phyloP scores from a whole-genome alignment of 1,140 invertebrate species.

The Drosophila truncata region DNA sequence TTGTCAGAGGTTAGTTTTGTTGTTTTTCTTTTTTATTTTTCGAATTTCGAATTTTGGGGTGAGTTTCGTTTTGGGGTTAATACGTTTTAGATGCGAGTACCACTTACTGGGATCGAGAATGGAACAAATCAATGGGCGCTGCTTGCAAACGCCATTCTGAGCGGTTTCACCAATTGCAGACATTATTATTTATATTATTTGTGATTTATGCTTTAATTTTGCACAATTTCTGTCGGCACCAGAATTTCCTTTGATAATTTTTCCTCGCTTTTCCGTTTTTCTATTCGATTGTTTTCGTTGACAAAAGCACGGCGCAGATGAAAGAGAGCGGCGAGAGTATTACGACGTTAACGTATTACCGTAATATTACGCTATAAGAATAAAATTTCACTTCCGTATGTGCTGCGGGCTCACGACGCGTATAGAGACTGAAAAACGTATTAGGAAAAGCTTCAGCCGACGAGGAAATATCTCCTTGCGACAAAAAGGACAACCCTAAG shows the following conservation, averaged over 20 bases:
- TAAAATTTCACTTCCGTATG: conserved; percentile 56
- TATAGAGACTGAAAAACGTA: conserved; percentile 73
- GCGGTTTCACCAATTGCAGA: conserved; percentile 68
- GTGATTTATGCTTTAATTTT: conserved; percentile 1
- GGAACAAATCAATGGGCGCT: conserved; percentile 82
- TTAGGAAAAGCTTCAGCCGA: conserved; percentile 52
- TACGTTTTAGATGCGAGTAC: conserved; percentile 24
- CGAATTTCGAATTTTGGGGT: conserved; percentile 30
- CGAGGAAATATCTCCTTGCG: conserved; percentile 11
- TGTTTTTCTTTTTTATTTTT: conserved; percentile 19
- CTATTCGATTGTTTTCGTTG: conserved; percentile 44
- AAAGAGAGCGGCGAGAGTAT: conserved; percentile 33
- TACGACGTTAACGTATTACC: conserved; percentile 55
- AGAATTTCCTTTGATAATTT: conserved; percentile 22
- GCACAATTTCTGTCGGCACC: conserved; percentile 33
- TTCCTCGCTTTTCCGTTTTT: conserved; percentile 34
- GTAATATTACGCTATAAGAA: conserved; percentile 46
- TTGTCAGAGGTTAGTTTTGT: conserved; percentile 77
- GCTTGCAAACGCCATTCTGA: conserved; percentile 82
- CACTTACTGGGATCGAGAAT: conserved; percentile 85
- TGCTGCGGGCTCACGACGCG: conserved; percentile 63
- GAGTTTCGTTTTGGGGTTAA: conserved; percentile 41
- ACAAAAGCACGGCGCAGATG: conserved; percentile 51
- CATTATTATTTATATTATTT: conserved; percentile 50
- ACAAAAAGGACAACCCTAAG: conserved; percentile 61